Conservation (phyloP, 2,888 invertebrate species). For the Ditula angustiorana region DNA sequence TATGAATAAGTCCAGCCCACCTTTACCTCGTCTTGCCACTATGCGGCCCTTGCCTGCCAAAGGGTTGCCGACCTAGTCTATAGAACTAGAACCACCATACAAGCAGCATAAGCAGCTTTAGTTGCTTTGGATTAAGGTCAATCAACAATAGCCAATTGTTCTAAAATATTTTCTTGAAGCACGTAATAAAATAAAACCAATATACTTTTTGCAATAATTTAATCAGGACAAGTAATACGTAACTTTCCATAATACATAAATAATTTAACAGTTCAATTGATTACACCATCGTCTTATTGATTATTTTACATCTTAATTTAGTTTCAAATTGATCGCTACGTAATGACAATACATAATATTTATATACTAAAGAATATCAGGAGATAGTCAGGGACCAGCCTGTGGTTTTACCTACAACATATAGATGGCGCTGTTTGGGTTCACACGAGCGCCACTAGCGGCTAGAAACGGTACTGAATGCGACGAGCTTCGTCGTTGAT, state of each 20-base stretch:
- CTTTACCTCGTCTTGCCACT: no score
- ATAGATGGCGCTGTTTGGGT: conserved; percentile 42
- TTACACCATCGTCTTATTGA: conserved; percentile 65
- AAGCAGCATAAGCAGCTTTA: no score
- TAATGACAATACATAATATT: conserved; percentile 42
- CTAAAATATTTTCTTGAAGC: no score
- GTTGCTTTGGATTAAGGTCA: no score
- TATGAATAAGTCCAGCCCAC: no score
- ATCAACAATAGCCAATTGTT: no score
- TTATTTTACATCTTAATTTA: conserved; percentile 54
- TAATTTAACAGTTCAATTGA: conserved; percentile 81
- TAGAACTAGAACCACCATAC: no score
- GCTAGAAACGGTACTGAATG: background rate
- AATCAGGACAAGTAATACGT: conserved; percentile 82
- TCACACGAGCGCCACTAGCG: conserved; percentile 13
- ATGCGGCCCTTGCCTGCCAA: no score
- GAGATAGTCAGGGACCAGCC: conserved; percentile 76
- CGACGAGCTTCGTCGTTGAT: background rate
- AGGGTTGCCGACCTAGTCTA: no score
- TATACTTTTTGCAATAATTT: conserved; percentile 75
- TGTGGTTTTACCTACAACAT: conserved; percentile 64
- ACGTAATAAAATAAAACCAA: conserved; percentile 3
- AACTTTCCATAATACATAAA: conserved; percentile 82
- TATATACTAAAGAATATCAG: conserved; percentile 63
- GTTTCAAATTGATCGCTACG: conserved; percentile 56